Conservation (phyloP, 2,113 vertebrate genomes). For the Sinocyclocheilus grahami region DNA sequence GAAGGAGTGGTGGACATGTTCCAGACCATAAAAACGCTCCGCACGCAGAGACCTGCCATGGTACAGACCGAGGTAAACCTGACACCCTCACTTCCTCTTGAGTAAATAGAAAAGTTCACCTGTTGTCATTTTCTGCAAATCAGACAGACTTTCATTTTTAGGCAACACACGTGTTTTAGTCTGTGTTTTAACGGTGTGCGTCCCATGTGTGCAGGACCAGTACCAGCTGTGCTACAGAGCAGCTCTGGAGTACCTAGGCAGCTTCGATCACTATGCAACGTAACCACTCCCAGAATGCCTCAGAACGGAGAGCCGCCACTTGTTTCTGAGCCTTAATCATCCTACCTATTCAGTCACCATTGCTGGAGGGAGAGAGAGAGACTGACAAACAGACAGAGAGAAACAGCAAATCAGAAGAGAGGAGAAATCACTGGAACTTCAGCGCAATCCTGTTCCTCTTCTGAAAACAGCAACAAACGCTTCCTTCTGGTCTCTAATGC, state of each 20-base stretch:
- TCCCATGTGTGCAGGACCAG: constrained; percentile 83
- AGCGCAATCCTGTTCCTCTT: constrained; percentile 51
- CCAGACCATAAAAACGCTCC: constrained; percentile 94
- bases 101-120: background rate
- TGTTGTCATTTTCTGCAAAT: background rate
- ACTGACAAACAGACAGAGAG: background rate
- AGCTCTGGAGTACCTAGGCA: constrained; percentile 97
- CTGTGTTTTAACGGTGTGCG: background rate
- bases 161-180: no score
- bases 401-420: constrained; percentile 56
- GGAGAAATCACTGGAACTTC: constrained; percentile 57
- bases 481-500: constrained; percentile 58
- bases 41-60: constrained; percentile 95
- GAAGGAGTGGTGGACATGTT: constrained; percentile 97
- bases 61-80: constrained; percentile 92
- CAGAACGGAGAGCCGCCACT: constrained; percentile 58
- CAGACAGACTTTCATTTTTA: no score
- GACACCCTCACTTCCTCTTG: background rate
- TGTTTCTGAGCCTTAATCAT: constrained; percentile 83
- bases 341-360: constrained; percentile 76
- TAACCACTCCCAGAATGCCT: constrained; percentile 77
- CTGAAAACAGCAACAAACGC: constrained; percentile 39
- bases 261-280: constrained; percentile 99
- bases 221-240: constrained; percentile 97
- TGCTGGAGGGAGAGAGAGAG: constrained; percentile 59